Evolutionary conservation across 2,888 invertebrate genomes (phyloP), one percentile per base, ranked within the genome.

Genomic region (Heliconius aoede): DNA sequence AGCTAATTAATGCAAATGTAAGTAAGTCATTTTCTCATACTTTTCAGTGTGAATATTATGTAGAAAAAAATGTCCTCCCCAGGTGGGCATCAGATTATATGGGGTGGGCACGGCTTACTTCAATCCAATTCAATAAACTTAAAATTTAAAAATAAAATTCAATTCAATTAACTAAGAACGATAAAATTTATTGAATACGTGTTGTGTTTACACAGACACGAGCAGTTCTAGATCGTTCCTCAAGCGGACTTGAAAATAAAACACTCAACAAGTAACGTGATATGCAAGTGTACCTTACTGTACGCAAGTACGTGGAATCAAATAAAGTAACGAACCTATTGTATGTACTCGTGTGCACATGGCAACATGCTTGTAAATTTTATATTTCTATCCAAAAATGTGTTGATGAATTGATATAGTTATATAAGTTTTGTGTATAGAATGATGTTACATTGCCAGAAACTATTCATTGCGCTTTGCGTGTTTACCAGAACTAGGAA

Each of bases 281-380:
- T 69, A 30, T 30, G 51, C 69, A 69, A 69, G 51, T 69, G 69
- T 2, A 61, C 18, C 3, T 5, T 46, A 46, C 1, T 46, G 18
- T 4, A 46, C 46, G 46, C 7, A 46, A 1, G 21, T 32, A 15
- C 55, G 51, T 69, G 28, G 30, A 15, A 55, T 4, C 55, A 69
- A 69, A 69, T 30, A 69, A 30, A 30, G 51, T 69, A 69, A 55
- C n/a, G 69, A 68, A 28, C 28, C 51, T 51, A 69, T 69, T 69
- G 69, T 69, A 28, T 11, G 4, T n/a, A n/a, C n/a, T n/a, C n/a
- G n/a, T 11, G 2, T 24, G 9, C 28, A 46, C n/a, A 62, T 32
- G 30, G n/a, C n/a, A n/a, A n/a, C 18, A 46, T 7, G n/a, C 3
- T 11, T 30, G 4, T 32, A 30, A 28, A 32, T 4, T 18, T n/a